Percentiles rank a stretch among this genome's conserved stretches.
These are phyloP conservation scores for Onychorhynchus coronatus DNA, from an alignment of 2,113 vertebrate species.

Conservation along the genomic window DNA sequence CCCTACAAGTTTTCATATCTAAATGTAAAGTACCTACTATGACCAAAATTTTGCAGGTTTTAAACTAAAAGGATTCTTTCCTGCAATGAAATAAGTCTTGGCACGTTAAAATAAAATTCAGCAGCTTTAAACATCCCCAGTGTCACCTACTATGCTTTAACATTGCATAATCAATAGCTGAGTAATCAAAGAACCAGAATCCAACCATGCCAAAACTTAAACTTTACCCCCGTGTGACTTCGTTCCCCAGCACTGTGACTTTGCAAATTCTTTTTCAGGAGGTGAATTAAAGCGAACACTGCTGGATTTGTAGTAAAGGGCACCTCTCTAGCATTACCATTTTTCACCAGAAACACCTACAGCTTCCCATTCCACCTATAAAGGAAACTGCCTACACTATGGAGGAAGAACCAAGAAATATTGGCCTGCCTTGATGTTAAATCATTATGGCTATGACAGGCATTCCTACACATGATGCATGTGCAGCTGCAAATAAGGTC, in stretches of 20 bases:
- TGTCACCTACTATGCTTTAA: not conserved
- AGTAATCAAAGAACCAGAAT: not conserved
- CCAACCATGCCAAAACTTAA: not conserved
- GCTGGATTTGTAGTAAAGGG: conserved; percentile 60
- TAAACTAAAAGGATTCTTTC: not conserved
- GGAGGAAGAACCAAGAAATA: conserved; percentile 72
- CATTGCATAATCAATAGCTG: not conserved
- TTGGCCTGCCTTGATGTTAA: conserved; percentile 62
- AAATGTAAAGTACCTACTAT: not conserved
- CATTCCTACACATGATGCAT: conserved; percentile 68
- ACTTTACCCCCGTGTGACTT: conserved; percentile 2
- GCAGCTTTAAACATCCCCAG: not conserved
- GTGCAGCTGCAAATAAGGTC: conserved; percentile 67
- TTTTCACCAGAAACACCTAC: conserved; percentile 66
- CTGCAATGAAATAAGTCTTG: not conserved
- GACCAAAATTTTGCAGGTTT: not conserved
- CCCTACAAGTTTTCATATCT: not conserved
- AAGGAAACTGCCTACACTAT: conserved; percentile 66
- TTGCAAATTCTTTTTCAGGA: not conserved
- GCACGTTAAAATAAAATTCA: not conserved
- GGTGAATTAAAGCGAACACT: not conserved
- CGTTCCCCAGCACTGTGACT: not conserved
- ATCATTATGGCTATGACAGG: conserved; percentile 71
- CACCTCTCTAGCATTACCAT: conserved; percentile 50
- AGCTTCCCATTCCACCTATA: conserved; percentile 57